Conservation (phyloP, 2,888 invertebrate genomes). For the Saturnia pavonia region DNA sequence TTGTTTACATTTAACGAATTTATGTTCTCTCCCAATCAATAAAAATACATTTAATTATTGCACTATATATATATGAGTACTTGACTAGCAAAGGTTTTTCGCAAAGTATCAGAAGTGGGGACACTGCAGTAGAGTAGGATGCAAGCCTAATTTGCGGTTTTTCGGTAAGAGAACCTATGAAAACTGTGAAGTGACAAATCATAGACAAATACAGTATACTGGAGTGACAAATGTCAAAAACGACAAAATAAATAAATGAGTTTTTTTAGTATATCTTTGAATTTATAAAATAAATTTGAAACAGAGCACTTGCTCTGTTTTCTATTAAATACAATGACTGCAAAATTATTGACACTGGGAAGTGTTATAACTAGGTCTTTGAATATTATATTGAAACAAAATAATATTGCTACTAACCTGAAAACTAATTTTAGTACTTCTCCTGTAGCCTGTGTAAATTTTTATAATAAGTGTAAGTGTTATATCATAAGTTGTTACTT, state of each 20-base stretch:
- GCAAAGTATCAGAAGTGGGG: too few species aligned
- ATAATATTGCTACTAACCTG: slow-evolving; percentile 64
- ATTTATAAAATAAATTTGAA: slow-evolving; percentile 21
- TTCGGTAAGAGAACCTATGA: too few species aligned
- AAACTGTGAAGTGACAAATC: too few species aligned
- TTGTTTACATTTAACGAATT: too few species aligned
- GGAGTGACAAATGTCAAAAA: neutral
- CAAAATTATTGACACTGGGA: slow-evolving; percentile 57
- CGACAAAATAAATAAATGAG: neutral
- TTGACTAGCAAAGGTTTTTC: too few species aligned
- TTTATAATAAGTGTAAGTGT: slow-evolving; percentile 87
- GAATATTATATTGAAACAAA: slow-evolving; percentile 48
- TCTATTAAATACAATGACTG: slow-evolving; percentile 49
- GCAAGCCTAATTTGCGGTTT: too few species aligned
- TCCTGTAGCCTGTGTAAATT: slow-evolving; percentile 69
- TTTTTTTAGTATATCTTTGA: neutral
- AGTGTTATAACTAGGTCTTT: slow-evolving; percentile 54
- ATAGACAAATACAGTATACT: too few species aligned
- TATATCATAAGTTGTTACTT: neutral
- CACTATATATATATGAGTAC: too few species aligned
- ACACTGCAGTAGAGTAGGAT: too few species aligned
- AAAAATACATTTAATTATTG: too few species aligned
- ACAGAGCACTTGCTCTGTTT: slow-evolving; percentile 34
- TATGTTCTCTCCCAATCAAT: too few species aligned
- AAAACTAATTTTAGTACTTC: slow-evolving; percentile 64